These are phyloP conservation scores for Lithobates sylvaticus DNA, from an alignment of 2,797 vertebrate genomes.

Conservation along the genomic window DNA sequence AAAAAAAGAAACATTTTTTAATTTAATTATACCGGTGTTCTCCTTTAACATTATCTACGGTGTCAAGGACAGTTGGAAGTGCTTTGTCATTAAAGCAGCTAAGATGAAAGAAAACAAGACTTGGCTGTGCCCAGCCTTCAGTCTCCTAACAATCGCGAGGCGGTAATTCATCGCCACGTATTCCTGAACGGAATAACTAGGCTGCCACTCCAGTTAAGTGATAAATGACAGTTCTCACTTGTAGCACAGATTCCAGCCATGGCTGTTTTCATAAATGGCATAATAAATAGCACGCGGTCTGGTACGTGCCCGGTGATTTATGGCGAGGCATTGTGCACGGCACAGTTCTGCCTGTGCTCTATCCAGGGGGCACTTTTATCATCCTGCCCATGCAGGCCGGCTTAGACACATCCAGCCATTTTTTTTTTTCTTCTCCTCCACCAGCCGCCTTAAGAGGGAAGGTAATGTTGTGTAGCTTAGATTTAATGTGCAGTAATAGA, in stretches of 20 bases:
- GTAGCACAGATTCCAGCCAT: conserved; percentile 46
- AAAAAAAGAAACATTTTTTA: too few relatives aligned
- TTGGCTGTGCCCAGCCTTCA: conserved; percentile 24
- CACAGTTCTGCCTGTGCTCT: conserved; percentile 29
- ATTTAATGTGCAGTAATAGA: conserved; percentile 42
- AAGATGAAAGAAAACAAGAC: conserved; percentile 6
- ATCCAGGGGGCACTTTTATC: conserved; percentile 55
- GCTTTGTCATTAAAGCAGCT: not conserved
- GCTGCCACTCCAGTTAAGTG: conserved; percentile 51
- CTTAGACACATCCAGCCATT: conserved; percentile 8
- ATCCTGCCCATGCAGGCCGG: conserved; percentile 35
- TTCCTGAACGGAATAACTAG: conserved; percentile 43
- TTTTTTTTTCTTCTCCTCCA: not conserved
- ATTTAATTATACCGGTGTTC: too few relatives aligned
- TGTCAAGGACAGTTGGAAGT: not conserved
- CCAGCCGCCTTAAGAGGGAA: conserved; percentile 23
- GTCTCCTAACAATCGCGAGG: conserved; percentile 2
- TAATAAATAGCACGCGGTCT: conserved; percentile 53
- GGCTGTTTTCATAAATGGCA: conserved; percentile 58
- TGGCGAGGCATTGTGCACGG: conserved; percentile 49
- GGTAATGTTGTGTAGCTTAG: conserved; percentile 47
- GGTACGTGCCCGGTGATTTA: conserved; percentile 46
- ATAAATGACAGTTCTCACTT: conserved; percentile 59
- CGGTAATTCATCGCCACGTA: conserved; percentile 35
- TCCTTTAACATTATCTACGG: not conserved